These are phyloP conservation scores for Spongia lamella DNA, from an alignment of 37 sponge, comb jelly and placozoan species.

Conservation along the genomic window DNA sequence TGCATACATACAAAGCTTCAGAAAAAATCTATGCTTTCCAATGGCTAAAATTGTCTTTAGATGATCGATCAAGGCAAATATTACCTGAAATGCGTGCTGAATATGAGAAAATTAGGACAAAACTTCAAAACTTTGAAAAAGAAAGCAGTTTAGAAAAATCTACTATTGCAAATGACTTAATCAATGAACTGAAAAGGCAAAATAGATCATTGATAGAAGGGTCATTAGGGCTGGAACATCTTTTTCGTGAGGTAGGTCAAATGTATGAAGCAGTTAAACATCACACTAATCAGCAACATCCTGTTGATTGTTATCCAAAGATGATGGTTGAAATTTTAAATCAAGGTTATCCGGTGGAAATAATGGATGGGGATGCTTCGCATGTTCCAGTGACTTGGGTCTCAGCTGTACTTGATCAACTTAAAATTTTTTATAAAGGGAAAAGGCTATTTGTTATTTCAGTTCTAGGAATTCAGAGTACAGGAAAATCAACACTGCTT, in stretches of 20 bases:
- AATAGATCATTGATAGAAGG: too few species aligned
- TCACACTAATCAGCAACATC: neutral
- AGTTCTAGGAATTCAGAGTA: slow-evolving; percentile 20
- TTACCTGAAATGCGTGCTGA: neutral
- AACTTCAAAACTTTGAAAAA: neutral
- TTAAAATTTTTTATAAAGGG: neutral
- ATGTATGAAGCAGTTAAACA: neutral
- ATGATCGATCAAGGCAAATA: slow-evolving; percentile 6
- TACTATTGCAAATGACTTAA: neutral
- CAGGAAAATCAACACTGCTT: slow-evolving; percentile 25
- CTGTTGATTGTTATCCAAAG: neutral
- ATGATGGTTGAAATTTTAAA: slow-evolving; percentile 9
- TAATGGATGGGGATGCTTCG: slow-evolving; percentile 14
- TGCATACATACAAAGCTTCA: neutral
- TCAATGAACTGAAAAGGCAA: too few species aligned
- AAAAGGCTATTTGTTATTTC: slow-evolving; percentile 13
- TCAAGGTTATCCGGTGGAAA: slow-evolving; percentile 1
- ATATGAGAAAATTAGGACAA: neutral
- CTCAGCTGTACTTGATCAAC: neutral
- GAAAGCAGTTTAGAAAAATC: neutral
- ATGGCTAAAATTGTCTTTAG: slow-evolving; percentile 3
- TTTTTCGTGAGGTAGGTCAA: slow-evolving; percentile 13
- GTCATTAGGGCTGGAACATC: slow-evolving; percentile 6
- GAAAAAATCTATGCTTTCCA: neutral
- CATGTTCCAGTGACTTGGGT: slow-evolving; percentile 18